Base-by-base conservation (phyloP, 1,140 invertebrate genomes). In the Drosophila micromelanica region DNA sequence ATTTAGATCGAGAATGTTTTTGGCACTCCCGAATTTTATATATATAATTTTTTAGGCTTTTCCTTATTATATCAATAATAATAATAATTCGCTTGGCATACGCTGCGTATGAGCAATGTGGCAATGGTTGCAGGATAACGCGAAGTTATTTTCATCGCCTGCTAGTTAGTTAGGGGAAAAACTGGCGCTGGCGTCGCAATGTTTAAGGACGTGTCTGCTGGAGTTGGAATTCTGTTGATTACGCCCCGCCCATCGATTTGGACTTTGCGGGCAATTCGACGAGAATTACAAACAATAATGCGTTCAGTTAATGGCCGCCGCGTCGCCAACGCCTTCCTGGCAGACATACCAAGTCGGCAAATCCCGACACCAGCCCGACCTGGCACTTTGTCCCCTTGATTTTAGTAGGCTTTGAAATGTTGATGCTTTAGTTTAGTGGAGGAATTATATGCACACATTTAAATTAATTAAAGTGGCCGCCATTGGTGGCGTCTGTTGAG, bases 211-310 rank as follows among this genome's bases (percentile, higher is more conserved):
- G 78, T 62, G 70, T 74, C 60, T 67, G 68, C 37, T 65, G 42
- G 43, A 78, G 76, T 75, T 81, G 37, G 8, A 30, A 30, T 38
- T 35, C 65, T 45, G 40, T 56, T 82, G 79, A 82, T 81, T 81
- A 56, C 20, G 15, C 8, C 38, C 37, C 69, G 73, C 61, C 56
- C 45, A 35, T 45, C 48, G 52, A 40, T 60, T 72, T 73, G 72
- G 63, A 57, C 56, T 75, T 57, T 43, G 13, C 35, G 20, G 11
- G 40, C 67, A 62, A 52, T 55, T 70, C 32, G 59, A 43, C 45
- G 32, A 55, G 62, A 74, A 80, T 80, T 77, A 69, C 80, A 48
- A 80, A 74, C 81, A 86, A 86, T 75, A 85, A 86, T 85, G 81
- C 65, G 77, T 74, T 77, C 45, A 57, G 74, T 80, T 86, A 86